Base-by-base conservation (phyloP, 2,797 vertebrate species). In the Girardinus metallicus region DNA sequence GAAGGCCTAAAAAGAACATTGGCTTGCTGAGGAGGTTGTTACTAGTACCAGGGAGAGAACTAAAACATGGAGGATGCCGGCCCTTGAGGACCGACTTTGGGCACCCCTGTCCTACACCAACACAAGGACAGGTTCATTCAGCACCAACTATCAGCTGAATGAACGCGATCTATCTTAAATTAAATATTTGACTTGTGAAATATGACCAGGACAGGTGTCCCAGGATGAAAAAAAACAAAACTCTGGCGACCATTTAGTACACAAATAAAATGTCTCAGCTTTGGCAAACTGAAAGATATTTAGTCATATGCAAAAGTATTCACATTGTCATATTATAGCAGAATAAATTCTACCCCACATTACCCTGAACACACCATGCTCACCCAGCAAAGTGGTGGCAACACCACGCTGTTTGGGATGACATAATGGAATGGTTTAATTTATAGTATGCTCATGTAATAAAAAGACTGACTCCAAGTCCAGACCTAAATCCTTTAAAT, bases 101-200 rank as follows among this genome's bases (percentile, higher is more conserved):
- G n/a, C n/a, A n/a, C n/a, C n/a, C n/a, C n/a, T n/a, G n/a, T n/a
- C n/a, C 16, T 10, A 34, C 51, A 57, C 8, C 44, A 47, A 74
- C 60, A 39, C 74, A 75, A 78, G 64, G 73, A 75, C 75, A 75
- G 36, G 64, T 73, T 62, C 80, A 64, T 64, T 77, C 39, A 77
- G 60, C 71, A 21, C 16, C 46, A 34, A 39, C 71, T 41, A 23
- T 41, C 3, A 39, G 64, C 36, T 10, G 49, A 26, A 23, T 51
- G 8, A 53, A 53, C 8, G 0, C 49, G 1, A 51, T 51, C 49
- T 23, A 51, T 9, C 23, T 53, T 26, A 26, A 26, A 53, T 53
- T 26, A 26, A 47, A 47, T 2, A 72, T 72, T 8, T 16, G n/a
- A 21, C 18, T 16, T 60, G 13, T 60, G 13, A 16, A 62, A 62